Base-by-base conservation (phyloP, 2,888 invertebrate species). In the Drosophila pseudotalamancana region DNA sequence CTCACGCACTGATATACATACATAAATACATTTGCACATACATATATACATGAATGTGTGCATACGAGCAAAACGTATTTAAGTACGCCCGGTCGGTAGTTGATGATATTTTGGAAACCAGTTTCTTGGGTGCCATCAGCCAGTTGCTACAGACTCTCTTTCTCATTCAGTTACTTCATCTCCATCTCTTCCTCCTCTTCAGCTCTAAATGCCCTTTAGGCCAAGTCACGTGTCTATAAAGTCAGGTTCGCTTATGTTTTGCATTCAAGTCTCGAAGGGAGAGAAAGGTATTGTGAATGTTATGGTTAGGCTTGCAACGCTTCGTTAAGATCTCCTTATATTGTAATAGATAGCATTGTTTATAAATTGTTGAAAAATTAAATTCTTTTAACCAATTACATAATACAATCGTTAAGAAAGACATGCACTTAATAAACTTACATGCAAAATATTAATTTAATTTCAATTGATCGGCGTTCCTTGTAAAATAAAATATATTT, bases 21-120 rank as follows among this genome's bases (percentile, higher is more conserved):
- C 18, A 43, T 18, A 42, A n/a, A n/a, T 29, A 19, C 29, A 29
- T 14, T 31, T 27, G 19, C 0, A 18, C 23, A 25, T 4, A 32
- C 4, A 34, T 9, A 14, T n/a, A 4, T 5, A 29, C 5, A 29
- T 34, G 25, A 34, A 48, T 35, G 18, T 37, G 11, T 14, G 35
- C 53, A 29, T 14, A 35, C 19, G 37, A 34, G 31, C 43, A 19
- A 37, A 40, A 42, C 23, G 16, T 56, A 49, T 37, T 64, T 77
- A 55, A 49, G 49, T 75, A 75, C 69, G 77, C 40, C 77, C 74
- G 74, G 77, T 69, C 69, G 59, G 19, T 57, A 19, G 61, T 55
- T 51, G 55, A 35, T 53, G 40, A 60, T 71, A 45, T 49, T 53
- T 14, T 27, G 25, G 32, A 64, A 75, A 75, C 75, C 46, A 39